phyloP scores from a whole-genome alignment of 2,888 invertebrate species.

The Drosophila hamatofila region DNA sequence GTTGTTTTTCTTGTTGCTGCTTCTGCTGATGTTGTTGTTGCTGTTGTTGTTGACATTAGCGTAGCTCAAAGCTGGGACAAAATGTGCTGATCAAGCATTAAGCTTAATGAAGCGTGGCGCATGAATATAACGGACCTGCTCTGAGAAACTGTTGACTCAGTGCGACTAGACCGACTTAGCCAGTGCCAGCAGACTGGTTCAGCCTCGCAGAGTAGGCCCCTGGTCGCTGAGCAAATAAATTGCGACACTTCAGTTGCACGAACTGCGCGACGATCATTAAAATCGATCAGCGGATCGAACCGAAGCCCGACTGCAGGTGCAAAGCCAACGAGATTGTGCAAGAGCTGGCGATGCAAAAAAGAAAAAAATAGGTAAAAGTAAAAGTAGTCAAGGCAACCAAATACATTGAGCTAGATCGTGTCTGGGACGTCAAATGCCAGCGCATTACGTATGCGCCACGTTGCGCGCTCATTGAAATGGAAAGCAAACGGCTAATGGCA shows the following conservation, averaged over 20 bases:
- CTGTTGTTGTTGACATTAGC: constrained; percentile 34
- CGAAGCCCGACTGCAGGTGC: constrained; percentile 55
- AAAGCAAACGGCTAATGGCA: constrained; percentile 60
- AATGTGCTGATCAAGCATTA: constrained; percentile 71
- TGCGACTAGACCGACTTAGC: constrained; percentile 24
- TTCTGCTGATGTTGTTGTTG: constrained; percentile 9
- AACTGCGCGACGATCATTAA: constrained; percentile 37
- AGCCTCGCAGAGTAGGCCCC: background rate
- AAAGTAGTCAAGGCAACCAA: constrained; percentile 24
- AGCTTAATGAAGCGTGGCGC: constrained; percentile 73
- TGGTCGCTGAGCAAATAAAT: constrained; percentile 10
- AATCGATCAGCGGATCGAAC: constrained; percentile 50
- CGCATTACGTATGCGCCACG: constrained; percentile 55
- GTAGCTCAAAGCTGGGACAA: constrained; percentile 63
- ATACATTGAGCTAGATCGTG: constrained; percentile 53
- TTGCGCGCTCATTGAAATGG: constrained; percentile 68
- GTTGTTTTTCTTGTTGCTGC: constrained; percentile 2
- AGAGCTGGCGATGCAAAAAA: constrained; percentile 16
- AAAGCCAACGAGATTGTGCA: constrained; percentile 56
- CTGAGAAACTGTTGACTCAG: constrained; percentile 43
- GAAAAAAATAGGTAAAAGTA: constrained; percentile 10
- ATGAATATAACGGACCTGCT: constrained; percentile 66
- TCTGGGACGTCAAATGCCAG: constrained; percentile 42
- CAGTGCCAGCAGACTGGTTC: constrained; percentile 7
- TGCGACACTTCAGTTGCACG: constrained; percentile 53